Conservation (phyloP, 2,888 invertebrate genomes). For the Gnatocerus cornutus region DNA sequence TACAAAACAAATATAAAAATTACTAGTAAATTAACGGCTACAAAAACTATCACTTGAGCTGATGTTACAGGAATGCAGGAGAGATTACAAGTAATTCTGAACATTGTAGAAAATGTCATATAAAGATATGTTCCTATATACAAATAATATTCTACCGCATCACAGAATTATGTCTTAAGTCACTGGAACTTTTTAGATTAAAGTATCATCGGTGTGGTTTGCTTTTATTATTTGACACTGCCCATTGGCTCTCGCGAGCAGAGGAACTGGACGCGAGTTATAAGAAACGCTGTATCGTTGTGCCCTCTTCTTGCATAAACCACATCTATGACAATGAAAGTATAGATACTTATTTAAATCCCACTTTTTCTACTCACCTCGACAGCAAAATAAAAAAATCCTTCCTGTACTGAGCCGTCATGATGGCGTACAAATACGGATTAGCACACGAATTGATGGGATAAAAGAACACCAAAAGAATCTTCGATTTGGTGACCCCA, state of each 20-base stretch:
- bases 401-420: constrained; percentile 89
- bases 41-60: constrained; percentile 10
- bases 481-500: constrained; percentile 85
- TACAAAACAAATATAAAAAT: constrained; percentile 41
- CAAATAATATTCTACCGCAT: constrained; percentile 14
- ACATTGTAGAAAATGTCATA: constrained; percentile 7
- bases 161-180: constrained; percentile 31
- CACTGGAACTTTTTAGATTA: constrained; percentile 38
- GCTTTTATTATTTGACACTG: constrained; percentile 44
- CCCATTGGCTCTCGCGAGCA: constrained; percentile 58
- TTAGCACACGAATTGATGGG: constrained; percentile 94
- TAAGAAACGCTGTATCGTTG: constrained; percentile 71
- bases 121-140: constrained; percentile 1
- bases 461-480: constrained; percentile 91
- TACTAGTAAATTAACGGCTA: constrained; percentile 8
- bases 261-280: constrained; percentile 62
- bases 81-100: not conserved
- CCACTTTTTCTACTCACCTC: constrained; percentile 71
- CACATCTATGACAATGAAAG: constrained; percentile 69
- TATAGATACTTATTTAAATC: too few relatives aligned
- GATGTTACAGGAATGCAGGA: constrained; percentile 11
- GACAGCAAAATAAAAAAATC: constrained; percentile 81
- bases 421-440: constrained; percentile 92
- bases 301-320: constrained; percentile 72
- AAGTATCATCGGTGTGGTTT: constrained; percentile 42